phyloP scores from a whole-genome alignment of 2,888 invertebrate genomes.

The Cosmopolites sordidus region DNA sequence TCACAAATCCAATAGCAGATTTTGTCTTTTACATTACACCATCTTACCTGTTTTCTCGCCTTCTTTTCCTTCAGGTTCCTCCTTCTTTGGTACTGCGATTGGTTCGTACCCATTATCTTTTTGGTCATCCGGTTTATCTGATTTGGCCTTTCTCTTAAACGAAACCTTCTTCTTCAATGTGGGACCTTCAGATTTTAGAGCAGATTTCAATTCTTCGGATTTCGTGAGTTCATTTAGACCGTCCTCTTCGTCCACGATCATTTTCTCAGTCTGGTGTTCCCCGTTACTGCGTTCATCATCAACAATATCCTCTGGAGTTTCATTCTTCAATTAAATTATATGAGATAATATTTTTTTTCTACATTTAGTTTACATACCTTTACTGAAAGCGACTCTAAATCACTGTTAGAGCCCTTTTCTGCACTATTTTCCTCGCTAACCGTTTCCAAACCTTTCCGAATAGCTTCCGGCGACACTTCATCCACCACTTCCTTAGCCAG shows the following conservation, averaged over 20 bases:
- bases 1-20: no score
- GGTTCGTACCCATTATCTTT: slow-evolving; percentile 34
- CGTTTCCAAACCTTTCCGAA: slow-evolving; percentile 29
- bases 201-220: slow-evolving; percentile 33
- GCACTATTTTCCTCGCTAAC: slow-evolving; percentile 33
- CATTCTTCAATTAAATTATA: no score
- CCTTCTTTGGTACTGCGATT: slow-evolving; percentile 28
- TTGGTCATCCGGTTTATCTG: slow-evolving; percentile 27
- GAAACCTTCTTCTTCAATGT: slow-evolving; percentile 45
- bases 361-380: slow-evolving; percentile 5
- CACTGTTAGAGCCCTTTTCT: slow-evolving; percentile 22
- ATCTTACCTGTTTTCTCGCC: background rate
- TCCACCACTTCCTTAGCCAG: slow-evolving; percentile 43
- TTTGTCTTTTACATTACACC: background rate
- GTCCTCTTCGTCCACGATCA: slow-evolving; percentile 45
- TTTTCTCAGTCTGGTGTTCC: slow-evolving; percentile 22
- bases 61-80: slow-evolving; percentile 1
- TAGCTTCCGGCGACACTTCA: slow-evolving; percentile 36
- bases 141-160: slow-evolving; percentile 41
- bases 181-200: slow-evolving; percentile 30
- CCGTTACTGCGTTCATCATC: slow-evolving; percentile 2
- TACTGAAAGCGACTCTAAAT: slow-evolving; percentile 3
- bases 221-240: slow-evolving; percentile 41
- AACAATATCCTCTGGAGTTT: background rate
- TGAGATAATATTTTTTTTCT: no score